A percentile compares a stretch with the other conserved stretches of the same genome.
These are phyloP conservation scores for Helicoverpa armigera DNA, from an alignment of 1,140 invertebrate species.

Conservation along the genomic window DNA sequence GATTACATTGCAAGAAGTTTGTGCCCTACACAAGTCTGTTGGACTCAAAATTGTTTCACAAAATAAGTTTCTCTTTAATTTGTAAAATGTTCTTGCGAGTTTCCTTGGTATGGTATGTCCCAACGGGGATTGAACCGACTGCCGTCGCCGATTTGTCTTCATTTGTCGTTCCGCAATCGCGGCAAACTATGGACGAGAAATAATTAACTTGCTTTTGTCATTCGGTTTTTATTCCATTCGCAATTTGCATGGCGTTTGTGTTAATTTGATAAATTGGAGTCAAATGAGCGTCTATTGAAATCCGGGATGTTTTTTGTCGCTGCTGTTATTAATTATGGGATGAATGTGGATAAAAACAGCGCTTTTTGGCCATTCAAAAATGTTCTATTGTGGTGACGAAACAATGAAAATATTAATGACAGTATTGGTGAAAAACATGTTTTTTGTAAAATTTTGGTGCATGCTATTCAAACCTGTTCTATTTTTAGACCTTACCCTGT, in stretches of 20 bases:
- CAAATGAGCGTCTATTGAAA: constrained; percentile 35
- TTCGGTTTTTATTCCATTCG: constrained; percentile 20
- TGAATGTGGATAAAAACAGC: constrained; percentile 5
- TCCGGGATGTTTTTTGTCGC: constrained; percentile 10
- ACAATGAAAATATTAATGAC: constrained; percentile 5
- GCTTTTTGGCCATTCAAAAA: not conserved
- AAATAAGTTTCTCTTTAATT: not conserved
- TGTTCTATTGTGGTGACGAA: not conserved
- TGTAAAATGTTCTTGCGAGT: not conserved
- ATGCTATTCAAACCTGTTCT: too few species aligned
- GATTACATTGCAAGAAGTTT: too few species aligned
- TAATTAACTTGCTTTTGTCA: constrained; percentile 41
- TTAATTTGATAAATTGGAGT: constrained; percentile 36
- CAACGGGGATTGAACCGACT: constrained; percentile 40
- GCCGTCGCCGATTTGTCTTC: constrained; percentile 44
- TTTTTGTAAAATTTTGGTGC: too few species aligned
- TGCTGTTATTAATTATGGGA: constrained; percentile 21
- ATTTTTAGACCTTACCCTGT: too few species aligned
- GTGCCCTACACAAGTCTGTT: too few species aligned
- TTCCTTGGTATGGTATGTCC: constrained; percentile 21
- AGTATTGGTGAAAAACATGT: not conserved
- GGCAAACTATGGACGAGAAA: constrained; percentile 46
- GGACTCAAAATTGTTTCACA: too few species aligned
- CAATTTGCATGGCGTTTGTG: constrained; percentile 36
- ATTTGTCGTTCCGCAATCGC: constrained; percentile 38